Conservation (phyloP, 2,888 invertebrate species). For the Tenthredo notha region DNA sequence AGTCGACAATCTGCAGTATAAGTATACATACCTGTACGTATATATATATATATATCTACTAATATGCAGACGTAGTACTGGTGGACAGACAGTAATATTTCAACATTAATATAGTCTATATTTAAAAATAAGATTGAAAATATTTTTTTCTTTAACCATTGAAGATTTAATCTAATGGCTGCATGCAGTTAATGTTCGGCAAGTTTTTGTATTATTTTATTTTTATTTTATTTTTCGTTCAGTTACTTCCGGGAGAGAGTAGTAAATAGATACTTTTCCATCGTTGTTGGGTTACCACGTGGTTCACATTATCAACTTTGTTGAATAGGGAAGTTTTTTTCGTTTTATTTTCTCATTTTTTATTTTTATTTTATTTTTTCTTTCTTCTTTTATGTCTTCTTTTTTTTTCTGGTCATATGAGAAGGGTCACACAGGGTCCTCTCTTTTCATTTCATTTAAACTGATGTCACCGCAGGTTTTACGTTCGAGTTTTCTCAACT, state of each 20-base stretch:
- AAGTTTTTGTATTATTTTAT: not conserved
- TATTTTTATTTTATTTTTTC: not conserved
- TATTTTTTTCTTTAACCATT: not conserved
- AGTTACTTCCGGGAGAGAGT: constrained; percentile 40
- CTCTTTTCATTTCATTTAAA: not conserved
- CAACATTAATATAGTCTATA: not conserved
- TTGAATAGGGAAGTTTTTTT: not conserved
- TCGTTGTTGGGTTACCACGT: not conserved
- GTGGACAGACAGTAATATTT: not conserved
- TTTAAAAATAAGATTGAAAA: not conserved
- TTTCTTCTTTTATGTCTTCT: not conserved
- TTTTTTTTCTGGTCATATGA: not conserved
- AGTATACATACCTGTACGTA: too few species aligned
- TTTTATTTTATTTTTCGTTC: not conserved
- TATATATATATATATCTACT: not conserved
- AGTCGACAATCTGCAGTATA: not conserved
- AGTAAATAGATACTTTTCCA: constrained; percentile 13
- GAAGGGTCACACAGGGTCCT: constrained; percentile 11
- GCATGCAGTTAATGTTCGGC: not conserved
- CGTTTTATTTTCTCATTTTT: not conserved
- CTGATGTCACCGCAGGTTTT: not conserved
- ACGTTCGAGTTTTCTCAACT: not conserved
- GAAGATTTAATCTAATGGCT: not conserved
- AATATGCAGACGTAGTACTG: not conserved
- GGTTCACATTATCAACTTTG: constrained; percentile 22